phyloP scores from a whole-genome alignment of 2,113 vertebrate genomes.

The Hepsetus odoe region DNA sequence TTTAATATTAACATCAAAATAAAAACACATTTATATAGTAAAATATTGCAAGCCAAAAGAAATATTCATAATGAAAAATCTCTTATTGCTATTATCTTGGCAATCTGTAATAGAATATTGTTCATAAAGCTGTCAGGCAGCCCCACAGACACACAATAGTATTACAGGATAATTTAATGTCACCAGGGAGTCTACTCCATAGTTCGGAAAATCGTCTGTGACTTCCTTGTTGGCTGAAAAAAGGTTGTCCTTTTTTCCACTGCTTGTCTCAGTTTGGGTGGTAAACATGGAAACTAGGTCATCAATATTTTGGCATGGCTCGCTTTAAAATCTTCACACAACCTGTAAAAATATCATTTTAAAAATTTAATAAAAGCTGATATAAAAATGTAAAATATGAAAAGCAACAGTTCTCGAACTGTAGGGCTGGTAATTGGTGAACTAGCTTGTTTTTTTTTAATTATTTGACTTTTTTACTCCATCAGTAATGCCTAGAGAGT shows the following conservation, averaged over 20 bases:
- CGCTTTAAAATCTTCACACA: constrained; percentile 88
- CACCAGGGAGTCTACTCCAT: not conserved
- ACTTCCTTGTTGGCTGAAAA: constrained; percentile 68
- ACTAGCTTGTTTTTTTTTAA: not conserved
- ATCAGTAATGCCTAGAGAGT: too few species aligned
- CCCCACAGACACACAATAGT: too few species aligned
- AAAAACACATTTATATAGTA: too few species aligned
- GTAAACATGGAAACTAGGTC: constrained; percentile 81
- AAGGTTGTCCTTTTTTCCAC: constrained; percentile 85
- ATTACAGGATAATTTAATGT: not conserved
- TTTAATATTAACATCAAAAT: too few species aligned
- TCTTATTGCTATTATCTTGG: not conserved
- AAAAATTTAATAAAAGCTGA: not conserved
- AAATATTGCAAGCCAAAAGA: too few species aligned
- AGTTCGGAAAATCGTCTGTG: not conserved
- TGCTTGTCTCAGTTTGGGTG: constrained; percentile 79
- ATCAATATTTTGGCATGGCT: constrained; percentile 76
- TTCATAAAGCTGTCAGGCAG: not conserved
- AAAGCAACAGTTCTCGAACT: not conserved
- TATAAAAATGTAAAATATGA: constrained; percentile 16
- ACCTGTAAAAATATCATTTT: constrained; percentile 67
- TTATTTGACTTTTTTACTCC: not conserved
- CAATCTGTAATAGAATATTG: not conserved
- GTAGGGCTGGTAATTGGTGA: not conserved
- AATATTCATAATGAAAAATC: too few species aligned